phyloP scores from a whole-genome alignment of 2,797 vertebrate genomes.

The Myotis planiceps region DNA sequence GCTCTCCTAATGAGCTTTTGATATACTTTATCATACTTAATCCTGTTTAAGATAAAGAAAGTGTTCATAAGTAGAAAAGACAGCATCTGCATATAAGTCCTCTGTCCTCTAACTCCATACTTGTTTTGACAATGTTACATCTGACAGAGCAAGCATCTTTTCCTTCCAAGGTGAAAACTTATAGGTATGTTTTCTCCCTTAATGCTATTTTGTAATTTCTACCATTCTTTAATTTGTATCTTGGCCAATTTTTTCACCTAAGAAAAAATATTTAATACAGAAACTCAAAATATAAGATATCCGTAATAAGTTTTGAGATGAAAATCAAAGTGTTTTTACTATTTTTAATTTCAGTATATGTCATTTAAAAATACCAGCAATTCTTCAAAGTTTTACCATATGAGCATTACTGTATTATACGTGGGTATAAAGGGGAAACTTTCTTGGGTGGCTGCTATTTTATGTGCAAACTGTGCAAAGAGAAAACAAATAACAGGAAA shows the following conservation, averaged over 20 bases:
- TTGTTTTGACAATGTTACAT: not conserved
- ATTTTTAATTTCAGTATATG: constrained; percentile 52
- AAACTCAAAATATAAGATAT: constrained; percentile 48
- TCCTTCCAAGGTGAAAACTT: not conserved
- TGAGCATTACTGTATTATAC: not conserved
- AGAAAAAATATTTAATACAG: constrained; percentile 16
- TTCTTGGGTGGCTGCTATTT: not conserved
- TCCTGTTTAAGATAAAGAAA: constrained; percentile 6
- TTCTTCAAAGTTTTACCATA: not conserved
- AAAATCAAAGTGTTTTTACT: constrained; percentile 52
- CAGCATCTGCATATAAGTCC: not conserved
- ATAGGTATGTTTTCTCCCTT: not conserved
- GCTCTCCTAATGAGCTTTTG: not conserved
- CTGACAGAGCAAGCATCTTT: not conserved
- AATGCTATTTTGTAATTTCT: constrained; percentile 43
- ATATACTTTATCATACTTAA: constrained; percentile 29
- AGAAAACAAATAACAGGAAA: constrained; percentile 36
- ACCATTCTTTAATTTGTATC: constrained; percentile 11
- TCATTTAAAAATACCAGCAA: constrained; percentile 20
- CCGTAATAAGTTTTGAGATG: not conserved
- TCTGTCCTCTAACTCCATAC: not conserved
- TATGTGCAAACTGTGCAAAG: not conserved
- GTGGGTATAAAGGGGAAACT: constrained; percentile 33
- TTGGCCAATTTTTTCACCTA: constrained; percentile 28
- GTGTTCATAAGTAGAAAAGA: not conserved